Evolutionary conservation across 2,888 invertebrate genomes (phyloP).

Genomic region (Drosophila barbarae): DNA sequence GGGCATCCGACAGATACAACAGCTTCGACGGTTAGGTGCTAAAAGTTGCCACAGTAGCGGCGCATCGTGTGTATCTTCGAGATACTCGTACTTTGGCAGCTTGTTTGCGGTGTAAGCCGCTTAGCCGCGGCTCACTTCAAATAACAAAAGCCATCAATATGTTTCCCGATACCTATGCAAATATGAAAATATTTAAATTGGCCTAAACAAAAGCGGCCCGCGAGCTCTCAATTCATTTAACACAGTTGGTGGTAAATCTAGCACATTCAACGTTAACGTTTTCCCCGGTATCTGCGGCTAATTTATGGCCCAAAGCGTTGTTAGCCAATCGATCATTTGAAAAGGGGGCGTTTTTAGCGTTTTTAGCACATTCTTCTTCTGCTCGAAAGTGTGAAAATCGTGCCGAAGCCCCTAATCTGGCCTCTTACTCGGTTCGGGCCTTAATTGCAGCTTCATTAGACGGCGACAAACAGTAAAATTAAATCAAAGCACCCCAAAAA

Average conservation of each 20-base stretch:
- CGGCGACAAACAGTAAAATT: constrained; percentile 61
- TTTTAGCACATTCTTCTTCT: constrained; percentile 33
- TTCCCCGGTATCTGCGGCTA: constrained; percentile 10
- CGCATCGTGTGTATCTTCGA: constrained; percentile 49
- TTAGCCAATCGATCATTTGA: constrained; percentile 39
- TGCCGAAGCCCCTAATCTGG: constrained; percentile 20
- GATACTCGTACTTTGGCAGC: constrained; percentile 49
- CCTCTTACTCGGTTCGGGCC: constrained; percentile 1
- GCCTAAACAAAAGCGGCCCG: constrained; percentile 43
- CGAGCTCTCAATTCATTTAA: constrained; percentile 67
- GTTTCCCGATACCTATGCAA: constrained; percentile 61
- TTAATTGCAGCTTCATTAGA: constrained; percentile 37
- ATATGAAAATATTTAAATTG: constrained; percentile 51
- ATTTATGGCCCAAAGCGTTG: constrained; percentile 25
- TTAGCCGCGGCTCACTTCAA: constrained; percentile 54
- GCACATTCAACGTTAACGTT: constrained; percentile 52
- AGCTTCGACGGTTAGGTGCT: constrained; percentile 37
- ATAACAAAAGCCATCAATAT: constrained; percentile 40
- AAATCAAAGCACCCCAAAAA: constrained; percentile 54
- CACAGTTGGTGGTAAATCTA: constrained; percentile 72
- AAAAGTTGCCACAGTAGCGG: constrained; percentile 43
- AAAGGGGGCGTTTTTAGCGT: constrained; percentile 30
- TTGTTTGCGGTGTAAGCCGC: constrained; percentile 43
- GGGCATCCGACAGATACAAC: constrained; percentile 25
- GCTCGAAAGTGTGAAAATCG: constrained; percentile 32